Evolutionary conservation across 2,113 vertebrate species (phyloP), one percentile per base, ranked within the genome.

Genomic region (Boleophthalmus pectinirostris): DNA sequence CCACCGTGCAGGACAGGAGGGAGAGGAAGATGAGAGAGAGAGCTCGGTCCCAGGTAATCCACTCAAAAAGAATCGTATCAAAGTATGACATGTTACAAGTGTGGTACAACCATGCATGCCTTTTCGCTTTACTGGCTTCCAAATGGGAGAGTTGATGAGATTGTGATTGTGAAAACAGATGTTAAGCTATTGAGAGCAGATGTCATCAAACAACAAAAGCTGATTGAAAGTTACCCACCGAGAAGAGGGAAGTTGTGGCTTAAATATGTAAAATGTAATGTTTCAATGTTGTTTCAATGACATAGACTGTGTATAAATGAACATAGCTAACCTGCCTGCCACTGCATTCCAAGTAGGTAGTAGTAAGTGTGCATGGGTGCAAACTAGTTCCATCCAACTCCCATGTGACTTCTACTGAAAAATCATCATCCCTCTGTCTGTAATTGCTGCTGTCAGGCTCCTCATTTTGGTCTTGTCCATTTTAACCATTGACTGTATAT

Each of bases 1-100:
- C 96, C 25, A 98, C 97, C 0, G 95, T 95, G 63, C 96, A 97
- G 84, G 97, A 99, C 88, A 81, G 95, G 10, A 93, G 95, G 33
- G 93, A 95, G 73, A 92, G 94, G 57, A 96, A 98, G 76, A 78
- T 94, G 61, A 86, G 93, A 8, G 95, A 97, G 23, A 94, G 95
- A 85, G 94, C 95, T 21, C 91, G 88, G 70, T 91, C 89, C 18
- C 92, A 94, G 92, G 93, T 91, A 82, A 73, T 11, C 24, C 14
- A 35, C 10, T 6, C 89, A 45, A 43, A 38, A n/a, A 20, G 16
- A 35, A 38, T 33, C 15, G 24, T 61, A 18, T 61, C 58, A 2
- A 9, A 61, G 33, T 16, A 13, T 45, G 18, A 65, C 43, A 43
- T 3, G 18, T 54, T 35, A 16, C 16, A 45, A 16, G 43, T 45